phyloP scores from a whole-genome alignment of 2,113 vertebrate species.

The Parus major region DNA sequence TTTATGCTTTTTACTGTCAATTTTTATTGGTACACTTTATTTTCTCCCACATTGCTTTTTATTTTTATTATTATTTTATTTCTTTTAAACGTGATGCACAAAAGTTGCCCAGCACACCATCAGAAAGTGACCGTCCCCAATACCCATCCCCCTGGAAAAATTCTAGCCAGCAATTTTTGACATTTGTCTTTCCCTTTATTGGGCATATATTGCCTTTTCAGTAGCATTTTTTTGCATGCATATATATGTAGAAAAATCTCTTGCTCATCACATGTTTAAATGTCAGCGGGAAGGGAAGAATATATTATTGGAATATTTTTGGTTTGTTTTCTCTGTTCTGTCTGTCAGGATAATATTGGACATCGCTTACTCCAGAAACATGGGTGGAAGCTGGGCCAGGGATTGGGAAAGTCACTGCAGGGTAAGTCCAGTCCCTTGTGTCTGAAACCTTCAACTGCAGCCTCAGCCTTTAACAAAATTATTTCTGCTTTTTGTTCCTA shows the following conservation, averaged over 20 bases:
- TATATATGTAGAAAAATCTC: slow-evolving; percentile 79
- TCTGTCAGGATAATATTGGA: slow-evolving; percentile 99
- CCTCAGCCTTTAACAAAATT: not conserved
- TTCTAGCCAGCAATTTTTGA: slow-evolving; percentile 78
- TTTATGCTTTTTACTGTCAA: slow-evolving; percentile 81
- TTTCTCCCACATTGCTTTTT: slow-evolving; percentile 61
- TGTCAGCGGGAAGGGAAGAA: slow-evolving; percentile 86
- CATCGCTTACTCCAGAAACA: slow-evolving; percentile 99
- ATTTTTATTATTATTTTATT: not conserved
- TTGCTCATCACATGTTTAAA: slow-evolving; percentile 79
- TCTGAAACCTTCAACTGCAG: not conserved
- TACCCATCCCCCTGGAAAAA: slow-evolving; percentile 65
- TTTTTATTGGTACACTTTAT: slow-evolving; percentile 74
- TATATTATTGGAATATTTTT: slow-evolving; percentile 99
- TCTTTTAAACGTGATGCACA: slow-evolving; percentile 62
- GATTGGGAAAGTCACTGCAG: slow-evolving; percentile 97
- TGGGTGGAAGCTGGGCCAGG: slow-evolving; percentile 99
- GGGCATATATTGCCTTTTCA: slow-evolving; percentile 71
- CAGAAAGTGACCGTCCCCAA: slow-evolving; percentile 73
- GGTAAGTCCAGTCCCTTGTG: slow-evolving; percentile 85
- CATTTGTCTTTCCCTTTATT: slow-evolving; percentile 75
- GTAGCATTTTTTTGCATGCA: slow-evolving; percentile 83
- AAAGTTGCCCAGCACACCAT: slow-evolving; percentile 83
- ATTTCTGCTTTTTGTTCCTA: slow-evolving; percentile 23
- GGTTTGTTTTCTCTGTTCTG: slow-evolving; percentile 95